Conservation (phyloP, 2,888 invertebrate species). For the Amaurobius ferox region DNA sequence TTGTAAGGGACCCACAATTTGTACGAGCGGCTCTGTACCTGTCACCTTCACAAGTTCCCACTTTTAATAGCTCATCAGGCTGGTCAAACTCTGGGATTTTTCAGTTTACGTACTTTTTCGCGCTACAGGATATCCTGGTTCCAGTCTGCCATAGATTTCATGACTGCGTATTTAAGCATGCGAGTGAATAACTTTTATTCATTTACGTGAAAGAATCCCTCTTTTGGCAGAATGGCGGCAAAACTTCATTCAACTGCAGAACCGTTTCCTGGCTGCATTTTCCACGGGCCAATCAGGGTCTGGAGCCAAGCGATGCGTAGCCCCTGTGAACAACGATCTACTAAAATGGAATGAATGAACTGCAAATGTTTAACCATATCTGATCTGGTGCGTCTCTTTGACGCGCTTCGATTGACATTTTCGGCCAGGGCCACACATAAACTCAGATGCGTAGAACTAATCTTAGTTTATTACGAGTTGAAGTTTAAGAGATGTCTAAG, state of each 20-base stretch:
- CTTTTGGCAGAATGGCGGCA: slow-evolving; percentile 25
- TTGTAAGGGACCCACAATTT: too few relatives aligned
- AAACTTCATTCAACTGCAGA: slow-evolving; percentile 65
- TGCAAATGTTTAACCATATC: slow-evolving; percentile 3
- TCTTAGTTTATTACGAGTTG: slow-evolving; percentile 2
- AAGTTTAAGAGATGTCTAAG: not conserved
- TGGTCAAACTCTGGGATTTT: too few relatives aligned
- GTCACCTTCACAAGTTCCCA: too few relatives aligned
- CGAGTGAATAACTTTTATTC: not conserved
- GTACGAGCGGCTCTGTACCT: too few relatives aligned
- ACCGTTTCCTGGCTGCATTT: slow-evolving; percentile 54
- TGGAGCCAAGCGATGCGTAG: not conserved
- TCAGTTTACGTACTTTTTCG: too few relatives aligned
- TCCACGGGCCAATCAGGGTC: not conserved
- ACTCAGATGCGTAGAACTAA: slow-evolving; percentile 23
- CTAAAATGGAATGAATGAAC: not conserved
- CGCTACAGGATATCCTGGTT: too few relatives aligned
- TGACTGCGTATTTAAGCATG: not conserved
- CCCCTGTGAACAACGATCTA: not conserved
- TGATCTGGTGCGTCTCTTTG: not conserved
- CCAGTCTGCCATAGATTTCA: too few relatives aligned
- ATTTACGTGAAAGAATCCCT: slow-evolving; percentile 14
- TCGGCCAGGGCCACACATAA: not conserved
- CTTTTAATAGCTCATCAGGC: too few relatives aligned
- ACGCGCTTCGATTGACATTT: not conserved